These are phyloP conservation scores for Rugalucina vietnamica DNA, from an alignment of 2,888 invertebrate genomes.

Conservation along the genomic window DNA sequence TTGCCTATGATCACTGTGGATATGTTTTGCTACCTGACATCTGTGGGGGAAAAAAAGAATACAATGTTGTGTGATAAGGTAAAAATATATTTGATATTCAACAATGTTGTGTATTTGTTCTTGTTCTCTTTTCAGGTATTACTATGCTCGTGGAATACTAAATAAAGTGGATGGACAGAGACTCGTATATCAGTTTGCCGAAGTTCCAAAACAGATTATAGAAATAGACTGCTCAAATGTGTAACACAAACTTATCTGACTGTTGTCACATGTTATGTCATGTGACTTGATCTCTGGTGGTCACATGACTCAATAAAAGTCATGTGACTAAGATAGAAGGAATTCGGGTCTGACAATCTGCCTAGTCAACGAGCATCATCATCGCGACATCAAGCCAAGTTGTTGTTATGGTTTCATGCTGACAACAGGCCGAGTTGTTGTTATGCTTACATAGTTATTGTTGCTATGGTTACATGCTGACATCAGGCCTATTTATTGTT, in stretches of 20 bases:
- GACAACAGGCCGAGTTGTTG: slow-evolving; percentile 6
- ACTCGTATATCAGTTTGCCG: slow-evolving; percentile 99
- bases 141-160: slow-evolving; percentile 99
- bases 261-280: slow-evolving; percentile 29
- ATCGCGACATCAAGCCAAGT: background rate
- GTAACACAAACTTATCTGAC: slow-evolving; percentile 35
- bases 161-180: slow-evolving; percentile 99
- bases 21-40: too few species aligned
- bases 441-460: too few species aligned
- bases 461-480: too few species aligned
- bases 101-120: too few species aligned
- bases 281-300: slow-evolving; percentile 26
- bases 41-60: too few species aligned
- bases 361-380: slow-evolving; percentile 8
- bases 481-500: too few species aligned
- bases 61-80: too few species aligned
- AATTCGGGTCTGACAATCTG: slow-evolving; percentile 2
- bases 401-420: too few species aligned
- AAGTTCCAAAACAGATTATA: slow-evolving; percentile 98
- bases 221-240: slow-evolving; percentile 93
- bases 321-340: background rate
- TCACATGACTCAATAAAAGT: background rate
- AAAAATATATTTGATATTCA: too few species aligned
- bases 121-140: slow-evolving; percentile 87
- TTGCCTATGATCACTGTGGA: too few species aligned